phyloP scores from a whole-genome alignment of 2,888 invertebrate species.

The Labia minor region DNA sequence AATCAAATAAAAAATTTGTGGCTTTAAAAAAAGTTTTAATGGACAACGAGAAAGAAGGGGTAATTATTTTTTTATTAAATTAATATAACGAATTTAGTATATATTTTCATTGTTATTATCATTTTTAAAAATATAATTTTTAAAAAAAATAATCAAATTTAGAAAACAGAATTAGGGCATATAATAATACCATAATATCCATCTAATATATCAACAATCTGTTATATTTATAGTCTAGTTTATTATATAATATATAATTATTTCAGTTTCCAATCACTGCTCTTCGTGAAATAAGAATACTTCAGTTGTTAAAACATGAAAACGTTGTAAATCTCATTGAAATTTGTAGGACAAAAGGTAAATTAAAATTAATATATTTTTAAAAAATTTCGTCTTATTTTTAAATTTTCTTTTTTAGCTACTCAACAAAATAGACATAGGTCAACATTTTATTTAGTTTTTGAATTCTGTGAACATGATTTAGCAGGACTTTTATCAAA shows the following conservation, averaged over 20 bases:
- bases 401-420: slow-evolving; percentile 38
- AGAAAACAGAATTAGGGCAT: too few relatives aligned
- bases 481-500: slow-evolving; percentile 91
- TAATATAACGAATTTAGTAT: background rate
- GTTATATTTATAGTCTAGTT: too few relatives aligned
- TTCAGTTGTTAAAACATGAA: slow-evolving; percentile 88
- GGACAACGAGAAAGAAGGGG: slow-evolving; percentile 99
- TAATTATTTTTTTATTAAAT: too few relatives aligned
- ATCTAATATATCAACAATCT: too few relatives aligned
- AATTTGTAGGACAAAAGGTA: slow-evolving; percentile 87
- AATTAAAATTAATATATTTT: slow-evolving; percentile 25
- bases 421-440: slow-evolving; percentile 60
- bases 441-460: slow-evolving; percentile 88
- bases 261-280: slow-evolving; percentile 95
- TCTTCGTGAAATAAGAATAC: slow-evolving; percentile 87
- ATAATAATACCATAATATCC: too few relatives aligned
- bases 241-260: too few relatives aligned
- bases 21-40: slow-evolving; percentile 98
- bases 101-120: slow-evolving; percentile 3
- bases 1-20: slow-evolving; percentile 77
- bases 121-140: too few relatives aligned
- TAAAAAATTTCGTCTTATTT: slow-evolving; percentile 13
- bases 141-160: too few relatives aligned
- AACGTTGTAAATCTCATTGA: slow-evolving; percentile 96
- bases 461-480: slow-evolving; percentile 98